Evolutionary conservation across 1,140 invertebrate genomes (phyloP).

Genomic region (Lepidurus apus): DNA sequence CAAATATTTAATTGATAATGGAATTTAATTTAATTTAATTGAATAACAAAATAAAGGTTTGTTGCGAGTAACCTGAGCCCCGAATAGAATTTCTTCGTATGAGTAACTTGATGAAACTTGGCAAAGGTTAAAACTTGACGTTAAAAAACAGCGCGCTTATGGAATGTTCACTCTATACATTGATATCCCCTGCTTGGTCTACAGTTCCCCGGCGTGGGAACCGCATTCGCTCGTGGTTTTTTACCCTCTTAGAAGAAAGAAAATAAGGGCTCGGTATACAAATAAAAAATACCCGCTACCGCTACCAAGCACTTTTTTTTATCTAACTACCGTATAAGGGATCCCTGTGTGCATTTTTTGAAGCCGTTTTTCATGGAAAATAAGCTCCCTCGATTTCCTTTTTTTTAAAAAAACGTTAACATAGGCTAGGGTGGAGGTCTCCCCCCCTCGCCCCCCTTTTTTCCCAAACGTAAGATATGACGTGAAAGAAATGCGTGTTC

Average conservation of each 20-base stretch:
- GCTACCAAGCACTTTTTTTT: neutral
- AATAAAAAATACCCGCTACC: conserved; percentile 19
- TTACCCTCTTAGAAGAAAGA: conserved; percentile 19
- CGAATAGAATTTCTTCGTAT: too few relatives aligned
- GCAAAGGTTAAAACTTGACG: neutral
- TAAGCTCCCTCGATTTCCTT: conserved; percentile 4
- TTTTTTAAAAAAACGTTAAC: conserved; percentile 1
- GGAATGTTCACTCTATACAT: neutral
- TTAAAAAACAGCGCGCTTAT: neutral
- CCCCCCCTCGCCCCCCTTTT: neutral
- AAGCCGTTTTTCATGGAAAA: neutral
- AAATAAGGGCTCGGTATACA: conserved; percentile 13
- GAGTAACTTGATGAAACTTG: neutral
- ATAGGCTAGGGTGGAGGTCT: neutral
- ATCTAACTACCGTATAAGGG: too few relatives aligned
- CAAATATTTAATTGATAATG: too few relatives aligned
- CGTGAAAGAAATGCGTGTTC: conserved; percentile 21
- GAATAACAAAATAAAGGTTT: too few relatives aligned
- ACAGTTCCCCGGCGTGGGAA: conserved; percentile 10
- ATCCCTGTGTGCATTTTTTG: neutral
- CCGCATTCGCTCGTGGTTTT: conserved; percentile 13
- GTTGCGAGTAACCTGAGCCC: too few relatives aligned
- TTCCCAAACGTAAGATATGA: conserved; percentile 9
- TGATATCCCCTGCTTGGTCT: neutral
- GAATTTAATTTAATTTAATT: too few relatives aligned